Conservation (phyloP, 1,140 invertebrate species). For the Rhyzopertha dominica region DNA sequence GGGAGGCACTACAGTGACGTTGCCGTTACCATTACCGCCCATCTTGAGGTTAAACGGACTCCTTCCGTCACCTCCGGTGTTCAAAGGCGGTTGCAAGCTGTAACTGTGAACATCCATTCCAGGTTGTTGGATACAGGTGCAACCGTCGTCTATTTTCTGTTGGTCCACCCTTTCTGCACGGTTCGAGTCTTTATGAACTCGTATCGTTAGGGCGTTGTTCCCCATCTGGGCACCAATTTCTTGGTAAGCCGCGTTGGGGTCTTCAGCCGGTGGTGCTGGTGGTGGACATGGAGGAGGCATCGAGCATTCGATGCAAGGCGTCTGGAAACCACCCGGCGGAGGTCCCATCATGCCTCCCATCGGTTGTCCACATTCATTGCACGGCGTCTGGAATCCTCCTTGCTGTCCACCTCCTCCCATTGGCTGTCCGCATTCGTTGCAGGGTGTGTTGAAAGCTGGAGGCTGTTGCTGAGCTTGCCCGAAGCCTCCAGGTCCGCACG, state of each 20-base stretch:
- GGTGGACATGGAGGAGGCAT: not conserved
- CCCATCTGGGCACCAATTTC: conserved; percentile 45
- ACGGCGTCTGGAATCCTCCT: conserved; percentile 14
- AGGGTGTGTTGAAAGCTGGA: conserved; percentile 20
- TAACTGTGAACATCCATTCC: not conserved
- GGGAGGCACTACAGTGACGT: conserved; percentile 36
- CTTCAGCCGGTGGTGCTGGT: conserved; percentile 18
- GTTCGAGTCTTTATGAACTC: conserved; percentile 41
- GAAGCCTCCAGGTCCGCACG: conserved; percentile 6
- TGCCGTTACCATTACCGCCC: conserved; percentile 21
- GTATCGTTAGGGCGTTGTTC: conserved; percentile 42
- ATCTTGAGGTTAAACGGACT: conserved; percentile 37
- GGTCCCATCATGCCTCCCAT: not conserved
- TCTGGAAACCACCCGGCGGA: not conserved
- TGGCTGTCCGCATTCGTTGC: conserved; percentile 29
- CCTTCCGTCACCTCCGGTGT: conserved; percentile 22
- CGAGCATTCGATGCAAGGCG: conserved; percentile 10
- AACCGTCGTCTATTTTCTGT: too few species aligned
- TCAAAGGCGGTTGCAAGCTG: conserved; percentile 3
- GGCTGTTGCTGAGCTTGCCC: not conserved
- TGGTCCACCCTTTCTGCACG: conserved; percentile 30
- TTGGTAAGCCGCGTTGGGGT: conserved; percentile 39
- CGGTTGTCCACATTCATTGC: conserved; percentile 5
- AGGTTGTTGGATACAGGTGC: not conserved
- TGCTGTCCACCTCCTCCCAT: too few species aligned